Evolutionary conservation across 2,113 vertebrate genomes (phyloP).

Genomic region (Mandrillus leucophaeus): DNA sequence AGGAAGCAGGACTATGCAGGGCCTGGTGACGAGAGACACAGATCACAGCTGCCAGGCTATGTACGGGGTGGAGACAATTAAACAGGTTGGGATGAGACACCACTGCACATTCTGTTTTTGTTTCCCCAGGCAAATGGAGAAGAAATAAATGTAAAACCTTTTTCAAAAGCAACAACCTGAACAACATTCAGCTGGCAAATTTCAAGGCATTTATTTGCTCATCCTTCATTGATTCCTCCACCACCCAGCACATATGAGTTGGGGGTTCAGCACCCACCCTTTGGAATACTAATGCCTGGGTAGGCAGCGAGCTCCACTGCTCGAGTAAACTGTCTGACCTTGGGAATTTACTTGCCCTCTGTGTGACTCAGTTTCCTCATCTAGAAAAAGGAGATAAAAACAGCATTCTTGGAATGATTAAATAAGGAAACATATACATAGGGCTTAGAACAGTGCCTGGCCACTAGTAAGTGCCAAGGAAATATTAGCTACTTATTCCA

Average conservation of each 20-base stretch:
- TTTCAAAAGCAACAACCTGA: not conserved
- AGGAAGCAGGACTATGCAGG: constrained; percentile 45
- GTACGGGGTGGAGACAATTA: not conserved
- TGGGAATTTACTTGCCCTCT: too few species aligned
- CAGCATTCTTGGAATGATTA: not conserved
- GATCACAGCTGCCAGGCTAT: constrained; percentile 56
- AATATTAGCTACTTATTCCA: not conserved
- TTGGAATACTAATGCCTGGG: not conserved
- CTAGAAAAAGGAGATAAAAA: not conserved
- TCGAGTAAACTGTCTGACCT: not conserved
- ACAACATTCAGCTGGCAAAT: not conserved
- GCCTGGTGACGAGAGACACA: constrained; percentile 61
- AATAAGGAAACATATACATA: accelerated
- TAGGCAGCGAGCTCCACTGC: accelerated
- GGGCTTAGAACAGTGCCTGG: not conserved
- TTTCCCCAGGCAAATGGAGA: not conserved
- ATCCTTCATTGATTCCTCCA: not conserved
- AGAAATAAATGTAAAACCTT: not conserved
- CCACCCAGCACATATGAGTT: accelerated
- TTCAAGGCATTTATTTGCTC: not conserved
- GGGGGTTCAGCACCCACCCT: accelerated
- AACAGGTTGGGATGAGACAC: not conserved
- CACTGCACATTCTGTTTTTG: not conserved
- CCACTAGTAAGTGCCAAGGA: not conserved
- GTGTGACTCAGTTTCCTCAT: not conserved